A percentile compares a stretch with the other conserved stretches of the same genome.
Evolutionary conservation across 2,888 invertebrate species (phyloP).

Genomic region (Erpobdella octoculata): DNA sequence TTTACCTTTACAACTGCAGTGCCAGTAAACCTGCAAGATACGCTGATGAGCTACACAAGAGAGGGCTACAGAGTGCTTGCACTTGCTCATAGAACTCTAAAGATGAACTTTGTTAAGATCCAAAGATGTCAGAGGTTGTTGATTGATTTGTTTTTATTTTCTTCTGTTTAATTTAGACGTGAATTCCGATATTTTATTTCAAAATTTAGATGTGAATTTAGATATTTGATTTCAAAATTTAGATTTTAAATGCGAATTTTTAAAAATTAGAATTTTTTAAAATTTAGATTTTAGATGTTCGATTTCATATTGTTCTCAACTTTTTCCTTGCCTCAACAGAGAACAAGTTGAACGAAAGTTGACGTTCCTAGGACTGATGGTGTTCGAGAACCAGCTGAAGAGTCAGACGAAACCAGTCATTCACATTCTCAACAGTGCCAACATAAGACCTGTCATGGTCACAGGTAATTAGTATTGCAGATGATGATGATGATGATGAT

Average conservation of each 20-base stretch:
- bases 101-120: slow-evolving; percentile 51
- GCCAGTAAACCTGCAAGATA: slow-evolving; percentile 53
- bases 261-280: too few species aligned
- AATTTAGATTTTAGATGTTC: too few species aligned
- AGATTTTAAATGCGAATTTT: too few species aligned
- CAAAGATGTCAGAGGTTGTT: slow-evolving; percentile 47
- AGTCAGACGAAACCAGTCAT: slow-evolving; percentile 77
- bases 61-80: slow-evolving; percentile 57
- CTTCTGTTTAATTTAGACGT: too few species aligned
- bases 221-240: too few species aligned
- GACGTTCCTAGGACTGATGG: slow-evolving; percentile 63
- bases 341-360: slow-evolving; percentile 66
- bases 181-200: too few species aligned
- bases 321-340: slow-evolving; percentile 38
- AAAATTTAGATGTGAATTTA: too few species aligned
- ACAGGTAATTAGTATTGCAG: slow-evolving; percentile 61
- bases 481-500: not conserved
- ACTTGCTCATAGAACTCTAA: slow-evolving; percentile 53
- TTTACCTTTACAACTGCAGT: slow-evolving; percentile 42
- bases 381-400: slow-evolving; percentile 89
- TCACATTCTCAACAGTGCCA: slow-evolving; percentile 66
- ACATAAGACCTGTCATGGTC: slow-evolving; percentile 83
- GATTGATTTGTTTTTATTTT: too few species aligned
- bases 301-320: too few species aligned
- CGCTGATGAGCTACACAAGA: slow-evolving; percentile 55